Evolutionary conservation across 2,888 invertebrate genomes (phyloP), one percentile per base, ranked within the genome.

Genomic region (Pedicia rivosa): DNA sequence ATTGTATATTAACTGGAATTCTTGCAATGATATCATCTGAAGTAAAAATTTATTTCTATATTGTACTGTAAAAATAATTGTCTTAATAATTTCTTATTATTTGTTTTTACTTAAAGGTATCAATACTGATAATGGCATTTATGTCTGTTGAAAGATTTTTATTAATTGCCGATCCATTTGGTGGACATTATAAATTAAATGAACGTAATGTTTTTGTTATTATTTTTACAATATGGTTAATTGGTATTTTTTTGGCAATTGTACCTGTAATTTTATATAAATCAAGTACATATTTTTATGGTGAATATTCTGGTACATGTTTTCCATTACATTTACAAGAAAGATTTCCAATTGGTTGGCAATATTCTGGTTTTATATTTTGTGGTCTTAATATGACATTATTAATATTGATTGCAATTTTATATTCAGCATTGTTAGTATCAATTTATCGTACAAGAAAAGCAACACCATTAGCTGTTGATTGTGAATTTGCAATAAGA

Each of bases 321-420:
- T 74, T 78, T 47, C 78, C 78, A 1, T 54, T 79, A 15, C 75
- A 78, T 52, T 70, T 78, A 40, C 72, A 72, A 42, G 74, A 78
- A 42, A 71, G 75, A 1, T 78, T 62, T 52, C 62, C 70, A 3
- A 48, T 68, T 16, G 78, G 79, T 13, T 79, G 78, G 78, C 65
- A 78, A 49, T 79, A 77, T 49, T 78, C 78, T 2, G 70, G 75
- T 0, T 71, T 78, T 48, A 67, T 79, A 42, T 75, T 78, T 48
- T 58, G 78, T 17, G 76, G 74, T 13, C 53, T 78, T 14, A 78
- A 79, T 53, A 59, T 70, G 7, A 47, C 65, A 19, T 63, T 74
- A 40, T 53, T 76, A 38, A 27, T 73, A 8, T 62, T 69, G 44
- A 74, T 75, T 45, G 64, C 67, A 1, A 51, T 67, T 39, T 63